These are phyloP conservation scores for Adelges cooleyi DNA, from an alignment of 1,140 invertebrate species.

Conservation along the genomic window DNA sequence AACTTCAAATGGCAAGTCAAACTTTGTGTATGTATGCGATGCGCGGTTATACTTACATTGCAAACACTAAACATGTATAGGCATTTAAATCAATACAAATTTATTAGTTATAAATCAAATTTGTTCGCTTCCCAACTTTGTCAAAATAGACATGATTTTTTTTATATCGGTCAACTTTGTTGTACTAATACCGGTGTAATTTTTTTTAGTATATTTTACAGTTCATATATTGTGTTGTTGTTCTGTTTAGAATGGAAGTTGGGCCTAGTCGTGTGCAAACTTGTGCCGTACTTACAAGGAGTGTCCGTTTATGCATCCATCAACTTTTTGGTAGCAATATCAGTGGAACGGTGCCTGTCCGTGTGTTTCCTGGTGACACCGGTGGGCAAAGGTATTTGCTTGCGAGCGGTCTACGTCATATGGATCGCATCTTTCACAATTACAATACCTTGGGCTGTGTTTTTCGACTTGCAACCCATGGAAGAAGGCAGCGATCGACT, in stretches of 20 bases:
- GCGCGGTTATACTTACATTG: too few relatives aligned
- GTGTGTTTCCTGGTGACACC: background rate
- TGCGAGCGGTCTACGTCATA: constrained; percentile 40
- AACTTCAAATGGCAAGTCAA: too few relatives aligned
- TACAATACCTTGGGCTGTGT: constrained; percentile 48
- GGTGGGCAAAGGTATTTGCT: constrained; percentile 14
- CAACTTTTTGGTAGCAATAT: constrained; percentile 85
- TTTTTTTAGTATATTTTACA: too few relatives aligned
- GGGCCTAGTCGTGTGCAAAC: constrained; percentile 87
- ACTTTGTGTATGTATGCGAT: too few relatives aligned
- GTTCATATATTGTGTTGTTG: constrained; percentile 29
- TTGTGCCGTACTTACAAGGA: constrained; percentile 85
- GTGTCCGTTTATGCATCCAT: constrained; percentile 88
- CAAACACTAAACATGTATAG: too few relatives aligned
- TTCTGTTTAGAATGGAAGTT: constrained; percentile 77
- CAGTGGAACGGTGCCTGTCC: constrained; percentile 72
- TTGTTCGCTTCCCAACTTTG: too few relatives aligned
- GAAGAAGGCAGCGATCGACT: constrained; percentile 36
- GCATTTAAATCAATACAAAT: too few relatives aligned
- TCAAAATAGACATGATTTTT: too few relatives aligned
- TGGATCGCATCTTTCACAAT: constrained; percentile 46
- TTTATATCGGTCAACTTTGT: too few relatives aligned
- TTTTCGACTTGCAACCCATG: constrained; percentile 39
- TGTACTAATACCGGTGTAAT: too few relatives aligned
- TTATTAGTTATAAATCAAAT: too few relatives aligned